Percentiles rank a stretch among this genome's conserved stretches.
Evolutionary conservation across 2,113 vertebrate genomes (phyloP).

Genomic region (Saccopteryx bilineata): DNA sequence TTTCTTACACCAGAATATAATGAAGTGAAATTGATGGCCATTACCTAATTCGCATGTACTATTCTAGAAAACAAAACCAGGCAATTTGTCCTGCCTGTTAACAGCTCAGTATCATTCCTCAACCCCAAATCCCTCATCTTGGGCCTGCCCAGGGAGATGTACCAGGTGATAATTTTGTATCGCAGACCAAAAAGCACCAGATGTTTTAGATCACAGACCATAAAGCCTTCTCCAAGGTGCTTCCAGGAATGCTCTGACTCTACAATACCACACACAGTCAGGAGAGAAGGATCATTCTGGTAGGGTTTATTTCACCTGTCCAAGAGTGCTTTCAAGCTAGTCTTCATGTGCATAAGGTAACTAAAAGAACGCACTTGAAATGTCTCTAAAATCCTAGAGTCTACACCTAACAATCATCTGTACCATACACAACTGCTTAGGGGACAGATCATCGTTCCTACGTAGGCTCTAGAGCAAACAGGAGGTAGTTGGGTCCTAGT

Average conservation of each 20-base stretch:
- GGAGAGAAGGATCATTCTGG: neutral
- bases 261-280: neutral
- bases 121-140: too few species aligned
- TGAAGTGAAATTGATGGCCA: accelerated
- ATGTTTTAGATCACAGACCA: neutral
- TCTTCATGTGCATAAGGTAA: neutral
- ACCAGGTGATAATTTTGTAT: neutral
- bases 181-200: neutral
- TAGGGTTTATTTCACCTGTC: neutral
- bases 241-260: neutral
- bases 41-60: accelerated
- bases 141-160: neutral
- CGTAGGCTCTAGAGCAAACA: neutral
- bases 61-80: neutral
- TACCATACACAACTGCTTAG: neutral
- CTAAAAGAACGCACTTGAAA: neutral
- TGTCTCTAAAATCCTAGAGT: neutral
- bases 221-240: neutral
- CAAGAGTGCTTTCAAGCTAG: neutral
- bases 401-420: neutral
- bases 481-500: neutral
- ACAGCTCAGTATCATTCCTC: neutral
- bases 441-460: too few species aligned
- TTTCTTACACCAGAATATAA: neutral
- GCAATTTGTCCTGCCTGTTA: neutral